phyloP scores from a whole-genome alignment of 2,113 vertebrate genomes.

The Perca schrenkii region DNA sequence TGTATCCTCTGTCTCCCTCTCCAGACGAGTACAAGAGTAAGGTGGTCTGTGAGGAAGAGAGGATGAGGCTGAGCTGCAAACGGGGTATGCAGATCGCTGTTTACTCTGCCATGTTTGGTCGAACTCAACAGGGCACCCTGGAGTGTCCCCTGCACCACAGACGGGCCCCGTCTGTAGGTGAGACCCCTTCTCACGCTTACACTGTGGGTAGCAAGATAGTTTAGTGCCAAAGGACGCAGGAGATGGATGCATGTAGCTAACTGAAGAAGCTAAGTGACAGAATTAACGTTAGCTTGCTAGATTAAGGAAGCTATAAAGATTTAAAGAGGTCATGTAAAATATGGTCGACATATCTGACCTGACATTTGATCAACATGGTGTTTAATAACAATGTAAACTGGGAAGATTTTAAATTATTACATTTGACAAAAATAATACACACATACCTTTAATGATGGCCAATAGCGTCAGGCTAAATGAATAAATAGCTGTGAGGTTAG shows the following conservation, averaged over 20 bases:
- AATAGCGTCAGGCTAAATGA: neutral
- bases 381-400: neutral
- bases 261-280: neutral
- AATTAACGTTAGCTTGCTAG: neutral
- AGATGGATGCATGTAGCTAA: no score
- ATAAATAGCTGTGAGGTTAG: neutral
- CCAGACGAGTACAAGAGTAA: conserved; percentile 93
- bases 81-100: conserved; percentile 90
- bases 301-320: no score
- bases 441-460: neutral
- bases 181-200: conserved; percentile 46
- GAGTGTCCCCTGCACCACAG: conserved; percentile 89
- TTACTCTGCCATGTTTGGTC: conserved; percentile 90
- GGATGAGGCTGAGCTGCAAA: conserved; percentile 90
- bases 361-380: neutral
- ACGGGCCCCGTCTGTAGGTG: conserved; percentile 87
- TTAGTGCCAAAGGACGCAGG: no score
- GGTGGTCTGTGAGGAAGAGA: conserved; percentile 92
- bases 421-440: neutral
- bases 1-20: conserved; percentile 23
- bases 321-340: neutral
- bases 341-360: neutral
- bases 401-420: neutral
- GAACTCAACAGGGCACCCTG: conserved; percentile 86
- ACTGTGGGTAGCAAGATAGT: neutral